phyloP scores from a whole-genome alignment of 2,888 invertebrate genomes.

The Leptinotarsa haldemani region DNA sequence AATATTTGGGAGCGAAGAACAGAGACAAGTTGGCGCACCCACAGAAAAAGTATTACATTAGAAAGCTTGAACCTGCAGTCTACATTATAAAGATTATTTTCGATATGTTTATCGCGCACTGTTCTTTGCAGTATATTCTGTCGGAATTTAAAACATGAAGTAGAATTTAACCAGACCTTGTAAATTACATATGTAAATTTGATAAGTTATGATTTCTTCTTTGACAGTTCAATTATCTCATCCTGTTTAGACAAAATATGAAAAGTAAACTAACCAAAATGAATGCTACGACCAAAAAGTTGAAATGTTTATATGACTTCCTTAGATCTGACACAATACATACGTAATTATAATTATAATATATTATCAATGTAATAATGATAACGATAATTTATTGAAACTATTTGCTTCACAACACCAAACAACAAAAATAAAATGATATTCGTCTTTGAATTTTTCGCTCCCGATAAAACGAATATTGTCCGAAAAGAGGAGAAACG shows the following conservation, averaged over 20 bases:
- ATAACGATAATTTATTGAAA: too few relatives aligned
- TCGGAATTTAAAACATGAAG: background rate
- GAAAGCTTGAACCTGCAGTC: conserved; percentile 28
- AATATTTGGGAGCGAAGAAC: conserved; percentile 33
- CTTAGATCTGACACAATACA: too few relatives aligned
- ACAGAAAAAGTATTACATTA: conserved; percentile 36
- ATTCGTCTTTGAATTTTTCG: too few relatives aligned
- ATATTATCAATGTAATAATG: too few relatives aligned
- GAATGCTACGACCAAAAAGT: background rate
- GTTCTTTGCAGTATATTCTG: background rate
- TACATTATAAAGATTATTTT: conserved; percentile 18
- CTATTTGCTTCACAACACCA: too few relatives aligned
- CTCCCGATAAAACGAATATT: too few relatives aligned
- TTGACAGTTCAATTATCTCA: background rate
- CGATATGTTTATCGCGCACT: background rate
- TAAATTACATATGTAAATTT: background rate
- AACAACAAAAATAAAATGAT: too few relatives aligned
- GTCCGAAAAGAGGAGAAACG: too few relatives aligned
- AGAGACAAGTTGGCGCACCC: conserved; percentile 31
- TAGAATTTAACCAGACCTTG: background rate
- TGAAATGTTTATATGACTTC: background rate
- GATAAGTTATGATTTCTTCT: background rate
- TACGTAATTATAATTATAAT: too few relatives aligned
- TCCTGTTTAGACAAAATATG: background rate
- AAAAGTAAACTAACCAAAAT: background rate